Percentiles rank a stretch among this genome's conserved stretches.
These are phyloP conservation scores for Meloidogyne chitwoodi DNA, from an alignment of 1,140 invertebrate species.

Conservation along the genomic window DNA sequence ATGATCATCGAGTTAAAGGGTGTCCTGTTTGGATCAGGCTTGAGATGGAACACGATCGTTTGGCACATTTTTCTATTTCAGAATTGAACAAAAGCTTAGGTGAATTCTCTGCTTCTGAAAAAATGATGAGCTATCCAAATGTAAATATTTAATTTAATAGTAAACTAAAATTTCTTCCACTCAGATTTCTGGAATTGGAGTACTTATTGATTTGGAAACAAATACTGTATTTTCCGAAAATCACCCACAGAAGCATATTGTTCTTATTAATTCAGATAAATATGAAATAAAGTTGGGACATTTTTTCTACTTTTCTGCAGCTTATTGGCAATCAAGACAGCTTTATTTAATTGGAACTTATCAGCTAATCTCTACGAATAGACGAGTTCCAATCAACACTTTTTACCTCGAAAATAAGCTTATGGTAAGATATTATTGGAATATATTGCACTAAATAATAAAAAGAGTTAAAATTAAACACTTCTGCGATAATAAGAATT, in stretches of 20 bases:
- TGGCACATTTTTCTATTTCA: slow-evolving; percentile 7
- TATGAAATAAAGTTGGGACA: background rate
- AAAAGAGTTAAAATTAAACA: too few species aligned
- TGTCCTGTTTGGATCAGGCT: background rate
- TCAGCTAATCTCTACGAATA: background rate
- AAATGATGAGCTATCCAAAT: slow-evolving; percentile 3
- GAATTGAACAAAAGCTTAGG: background rate
- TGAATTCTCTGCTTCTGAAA: background rate
- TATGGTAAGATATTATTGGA: background rate
- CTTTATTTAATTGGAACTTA: background rate
- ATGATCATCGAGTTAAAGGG: background rate
- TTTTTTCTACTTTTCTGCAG: background rate
- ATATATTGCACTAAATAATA: background rate
- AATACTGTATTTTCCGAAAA: background rate
- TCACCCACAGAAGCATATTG: background rate
- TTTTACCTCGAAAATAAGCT: background rate
- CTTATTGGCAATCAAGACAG: background rate
- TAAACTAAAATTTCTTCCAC: background rate
- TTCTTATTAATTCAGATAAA: background rate
- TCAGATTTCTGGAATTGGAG: background rate
- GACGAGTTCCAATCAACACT: background rate
- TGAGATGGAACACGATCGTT: background rate
- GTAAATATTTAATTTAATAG: background rate
- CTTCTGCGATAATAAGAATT: too few species aligned
- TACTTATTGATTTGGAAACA: background rate